Evolutionary conservation across 2,888 invertebrate species (phyloP), one percentile per base, ranked within the genome.

Genomic region (Baronia brevicornis): DNA sequence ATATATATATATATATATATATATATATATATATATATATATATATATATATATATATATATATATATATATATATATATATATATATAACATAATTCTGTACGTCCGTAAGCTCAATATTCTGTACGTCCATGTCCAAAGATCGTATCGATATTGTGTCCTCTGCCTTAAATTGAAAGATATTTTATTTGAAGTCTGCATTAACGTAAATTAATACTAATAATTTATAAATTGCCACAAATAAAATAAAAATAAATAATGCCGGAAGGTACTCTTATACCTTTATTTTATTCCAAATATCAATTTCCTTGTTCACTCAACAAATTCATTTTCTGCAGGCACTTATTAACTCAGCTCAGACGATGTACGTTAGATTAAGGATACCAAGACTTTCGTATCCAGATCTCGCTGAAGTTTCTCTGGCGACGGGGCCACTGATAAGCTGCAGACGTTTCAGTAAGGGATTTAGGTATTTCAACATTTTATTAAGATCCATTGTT

Each of bases 311-410:
- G 11, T 15, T 3, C 22, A 8, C 20, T 3, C 11, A 7, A 7
- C 1, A 23, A 5, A 26, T 11, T 14, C 11, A 13, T n/a, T 14
- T 2, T 28, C 46, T 38, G 1, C 56, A 78, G 78, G 71, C 74
- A 51, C 44, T 75, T 17, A 57, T 65, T 4, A 48, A 35, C 7
- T 70, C 70, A 26, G 74, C 77, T 1, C 77, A 77, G 8, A 61
- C 36, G 18, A 55, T 77, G 60, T 78, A 78, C 33, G 32, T 40
- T 2, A 52, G 55, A 9, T 23, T 77, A 15, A 54, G 75, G 22
- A 54, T 74, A 2, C 46, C 67, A 0, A 56, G 48, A 17, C 49
- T 79, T 0, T 54, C 73, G 0, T 79, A 79, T 24, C 58, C 74
- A 2, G 73, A 71, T 17, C 47, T 79, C 8, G 63, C 65, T 1